A percentile compares a stretch with the other conserved stretches of the same genome.
phyloP scores from a whole-genome alignment of 2,113 vertebrate genomes.

The Apteryx mantelli region DNA sequence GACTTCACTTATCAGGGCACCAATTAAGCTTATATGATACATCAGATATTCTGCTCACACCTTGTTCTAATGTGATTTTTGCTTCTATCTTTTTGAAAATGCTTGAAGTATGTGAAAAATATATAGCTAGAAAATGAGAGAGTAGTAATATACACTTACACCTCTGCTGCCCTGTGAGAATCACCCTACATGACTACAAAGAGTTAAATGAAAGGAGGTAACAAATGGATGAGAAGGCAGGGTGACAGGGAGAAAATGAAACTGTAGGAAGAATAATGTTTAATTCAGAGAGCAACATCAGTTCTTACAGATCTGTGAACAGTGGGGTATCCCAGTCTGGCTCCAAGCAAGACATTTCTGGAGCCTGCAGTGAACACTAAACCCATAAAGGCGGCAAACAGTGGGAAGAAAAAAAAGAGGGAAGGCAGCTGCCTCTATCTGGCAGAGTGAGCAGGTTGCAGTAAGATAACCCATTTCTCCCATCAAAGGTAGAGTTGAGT shows the following conservation, averaged over 20 bases:
- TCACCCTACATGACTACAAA: not conserved
- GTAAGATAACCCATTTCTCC: not conserved
- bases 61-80: not conserved
- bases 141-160: not conserved
- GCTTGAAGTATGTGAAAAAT: not conserved
- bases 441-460: not conserved
- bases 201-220: not conserved
- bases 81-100: not conserved
- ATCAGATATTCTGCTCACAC: not conserved
- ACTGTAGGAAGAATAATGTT: not conserved
- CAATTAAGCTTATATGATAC: not conserved
- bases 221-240: not conserved
- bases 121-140: not conserved
- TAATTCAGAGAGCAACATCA: not conserved
- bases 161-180: not conserved
- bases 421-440: not conserved
- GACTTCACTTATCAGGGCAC: not conserved
- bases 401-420: not conserved
- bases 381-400: not conserved
- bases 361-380: constrained; percentile 13
- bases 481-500: not conserved
- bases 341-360: not conserved
- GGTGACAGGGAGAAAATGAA: not conserved
- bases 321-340: not conserved
- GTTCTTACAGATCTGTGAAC: not conserved